Percentiles rank a stretch among this genome's conserved stretches.
These are phyloP conservation scores for Leptopterna dolabrata DNA, from an alignment of 2,888 invertebrate species.

Conservation along the genomic window DNA sequence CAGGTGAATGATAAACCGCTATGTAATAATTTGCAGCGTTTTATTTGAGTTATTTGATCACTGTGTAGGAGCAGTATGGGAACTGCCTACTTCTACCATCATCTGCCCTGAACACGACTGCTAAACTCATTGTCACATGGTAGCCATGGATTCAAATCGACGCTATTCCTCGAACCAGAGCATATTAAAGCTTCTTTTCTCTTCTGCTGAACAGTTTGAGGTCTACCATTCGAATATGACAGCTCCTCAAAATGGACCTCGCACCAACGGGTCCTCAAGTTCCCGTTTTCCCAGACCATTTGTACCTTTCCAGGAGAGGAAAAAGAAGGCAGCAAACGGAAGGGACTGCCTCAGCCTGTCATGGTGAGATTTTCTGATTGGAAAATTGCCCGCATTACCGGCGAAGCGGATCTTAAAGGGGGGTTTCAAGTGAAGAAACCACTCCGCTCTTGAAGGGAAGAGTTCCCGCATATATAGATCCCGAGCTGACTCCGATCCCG, in stretches of 20 bases:
- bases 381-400: conserved; percentile 3
- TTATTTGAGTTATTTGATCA: too few relatives aligned
- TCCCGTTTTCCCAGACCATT: conserved; percentile 6
- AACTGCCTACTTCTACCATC: too few relatives aligned
- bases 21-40: too few relatives aligned
- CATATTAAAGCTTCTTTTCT: too few relatives aligned
- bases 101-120: too few relatives aligned
- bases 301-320: background rate
- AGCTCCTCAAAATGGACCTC: background rate
- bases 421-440: background rate
- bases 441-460: background rate
- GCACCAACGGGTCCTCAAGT: background rate
- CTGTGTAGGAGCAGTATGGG: too few relatives aligned
- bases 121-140: too few relatives aligned
- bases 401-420: background rate
- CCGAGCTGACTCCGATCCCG: background rate
- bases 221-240: background rate
- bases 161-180: too few relatives aligned
- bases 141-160: too few relatives aligned
- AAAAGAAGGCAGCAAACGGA: background rate
- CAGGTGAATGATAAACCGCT: too few relatives aligned
- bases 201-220: background rate
- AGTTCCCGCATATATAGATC: background rate
- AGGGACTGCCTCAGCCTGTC: background rate
- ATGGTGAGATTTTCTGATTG: background rate